Evolutionary conservation across 2,888 invertebrate genomes (phyloP), one percentile per base, ranked within the genome.

Genomic region (Furcula furcula): DNA sequence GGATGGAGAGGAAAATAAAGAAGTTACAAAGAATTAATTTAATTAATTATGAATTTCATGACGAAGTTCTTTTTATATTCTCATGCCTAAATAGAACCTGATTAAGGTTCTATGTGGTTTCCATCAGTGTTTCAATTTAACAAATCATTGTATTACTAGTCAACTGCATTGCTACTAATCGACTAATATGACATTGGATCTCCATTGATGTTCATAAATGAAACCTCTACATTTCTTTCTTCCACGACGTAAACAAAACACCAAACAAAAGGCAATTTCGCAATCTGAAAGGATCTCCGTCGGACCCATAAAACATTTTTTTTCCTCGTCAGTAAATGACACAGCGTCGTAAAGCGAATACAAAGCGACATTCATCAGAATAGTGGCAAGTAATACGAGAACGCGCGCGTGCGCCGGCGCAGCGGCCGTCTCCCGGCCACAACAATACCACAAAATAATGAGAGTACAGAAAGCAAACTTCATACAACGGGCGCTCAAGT

Each of bases 401-500:
- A 34, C 55, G 55, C 49, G 52, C 46, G 57, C 57, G 36, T 23
- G 23, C 23, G 34, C 39, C 29, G 34, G 34, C 32, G 48, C 41
- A 37, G 25, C 19, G 14, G 53, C 44, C 43, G 41, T 38, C 29
- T 28, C 49, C 39, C 40, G 41, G 37, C 44, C 33, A 33, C 46
- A 59, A 75, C 75, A 74, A 74, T 75, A 54, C 62, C 53, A 44
- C 46, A 71, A 72, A 73, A 75, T 75, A n/a, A n/a, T n/a, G 15
- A 34, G 1, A 10, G n/a, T n/a, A n/a, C n/a, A n/a, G n/a, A n/a
- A n/a, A n/a, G n/a, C n/a, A n/a, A n/a, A n/a, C n/a, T n/a, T 9
- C 7, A 12, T n/a, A 14, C 5, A 2, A 31, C 4, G 5, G n/a
- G n/a, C n/a, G n/a, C n/a, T n/a, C n/a, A n/a, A n/a, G n/a, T n/a